Evolutionary conservation across 2,797 vertebrate genomes (phyloP), one percentile per base, ranked within the genome.

Genomic region (Tragopan temminckii): DNA sequence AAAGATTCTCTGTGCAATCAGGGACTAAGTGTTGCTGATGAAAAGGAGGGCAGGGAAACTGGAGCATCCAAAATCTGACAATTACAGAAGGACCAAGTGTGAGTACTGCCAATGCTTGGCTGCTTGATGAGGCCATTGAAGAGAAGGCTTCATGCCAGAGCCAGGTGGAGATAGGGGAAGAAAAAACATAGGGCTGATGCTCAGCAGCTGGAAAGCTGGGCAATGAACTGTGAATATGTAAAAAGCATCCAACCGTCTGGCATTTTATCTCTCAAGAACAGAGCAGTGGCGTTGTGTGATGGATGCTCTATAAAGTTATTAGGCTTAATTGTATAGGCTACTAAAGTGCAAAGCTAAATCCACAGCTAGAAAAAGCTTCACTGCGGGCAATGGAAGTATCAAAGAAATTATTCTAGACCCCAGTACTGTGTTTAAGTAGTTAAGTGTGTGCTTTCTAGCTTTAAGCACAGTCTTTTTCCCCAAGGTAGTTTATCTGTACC

Each of bases 31-130:
- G 50, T 36, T 68, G 70, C 29, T 53, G 80, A 88, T 81, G 63
- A 80, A 90, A 88, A 94, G 68, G 53, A 93, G 63, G 61, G 45
- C 75, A 95, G 90, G 88, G 85, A 96, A 94, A 94, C 52, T 86
- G 78, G 83, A 94, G 85, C 25, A 1, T 93, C 88, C 88, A 86
- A 94, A 94, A 94, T 80, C 48, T 84, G 88, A 71, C 75, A 67
- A 7, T 82, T 75, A 35, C 68, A 71, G 83, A 86, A 95, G 74
- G 70, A 71, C n/a, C 0, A 4, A 40, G 24, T 33, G 24, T 64
- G 71, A 77, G 36, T 61, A 91, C 45, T 3, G 19, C 69, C 50
- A 72, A 50, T 89, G 58, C 74, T 74, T 80, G 62, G 9, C 85
- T 83, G 80, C 27, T 66, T 88, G 94, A 90, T 67, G 86, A 91